Evolutionary conservation across 1,140 invertebrate genomes (phyloP), one percentile per base, ranked within the genome.

Genomic region (Wiebesia pumilae): DNA sequence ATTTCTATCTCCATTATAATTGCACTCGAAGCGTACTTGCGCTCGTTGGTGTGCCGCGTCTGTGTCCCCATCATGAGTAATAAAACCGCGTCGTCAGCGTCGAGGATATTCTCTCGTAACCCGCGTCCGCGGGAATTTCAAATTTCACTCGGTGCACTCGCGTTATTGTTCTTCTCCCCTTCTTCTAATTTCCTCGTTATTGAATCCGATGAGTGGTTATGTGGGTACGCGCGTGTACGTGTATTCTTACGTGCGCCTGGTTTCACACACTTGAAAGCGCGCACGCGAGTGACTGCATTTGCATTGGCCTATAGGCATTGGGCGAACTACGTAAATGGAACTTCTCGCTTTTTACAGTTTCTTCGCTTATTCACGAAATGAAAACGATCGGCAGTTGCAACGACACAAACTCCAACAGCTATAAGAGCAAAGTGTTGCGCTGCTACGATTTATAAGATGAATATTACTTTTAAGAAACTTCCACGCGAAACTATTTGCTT

Each of bases 1-100:
- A 35, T 9, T 33, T n/a, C 38, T 40, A 58, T 75, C 81, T 62
- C 51, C 35, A 75, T 83, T 77, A 75, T 83, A 75, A 83, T 83
- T 75, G 58, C 30, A 71, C 54, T 83, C 77, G 69, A 67, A 67
- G 62, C 6, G n/a, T 14, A 14, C 62, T 1, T 67, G 14, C n/a
- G n/a, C n/a, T 30, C 4, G 62, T 67, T 30, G 27, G 6, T 67
- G n/a, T 30, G n/a, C 65, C 33, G 24, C 9, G 43, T 51, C 21
- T 78, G 16, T 12, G 51, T 47, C 43, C 75, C 75, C 54, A 38
- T 83, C 67, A 35, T 58, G 33, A 73, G 27, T 27, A 77, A 77
- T 77, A 77, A 77, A 77, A 77, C 16, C 21, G 16, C 24, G 75
- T 77, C 43, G 9, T 40, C 24, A 73, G 14, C 35, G 33, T 10